Evolutionary conservation across 1,140 invertebrate genomes (phyloP), one percentile per base, ranked within the genome.

Genomic region (Pogonomyrmex barbatus): DNA sequence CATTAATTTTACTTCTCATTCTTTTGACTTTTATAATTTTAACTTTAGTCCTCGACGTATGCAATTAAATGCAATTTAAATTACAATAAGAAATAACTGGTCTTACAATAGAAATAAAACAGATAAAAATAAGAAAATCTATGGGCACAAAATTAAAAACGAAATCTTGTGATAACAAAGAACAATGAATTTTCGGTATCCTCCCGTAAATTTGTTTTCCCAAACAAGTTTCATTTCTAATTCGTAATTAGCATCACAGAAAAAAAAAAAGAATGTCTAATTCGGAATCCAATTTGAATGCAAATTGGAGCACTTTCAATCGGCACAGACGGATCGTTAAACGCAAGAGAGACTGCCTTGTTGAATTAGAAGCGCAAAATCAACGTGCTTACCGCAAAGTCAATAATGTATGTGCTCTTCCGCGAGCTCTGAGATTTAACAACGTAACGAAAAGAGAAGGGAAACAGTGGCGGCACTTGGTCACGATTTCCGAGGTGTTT

Each of bases 401-500:
- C 62, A 50, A 79, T 79, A 68, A 79, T 30, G 60, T 54, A 68
- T 30, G 63, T n/a, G n/a, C 36, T 68, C 33, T 24, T 60, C 14
- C 63, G 17, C 12, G 14, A 68, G 2, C 10, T 24, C 12, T 60
- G 42, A 73, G 14, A 47, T 73, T 75, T 36, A 50, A 50, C 30
- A 58, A 39, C 30, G 14, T 39, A 39, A 17, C 30, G 12, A 10
- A 39, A 81, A 47, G 36, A 39, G 10, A n/a, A 58, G 30, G 1
- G 24, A 63, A 24, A 14, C 10, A 62, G 10, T 2, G 4, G 8
- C 2, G 8, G 87, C 91, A 94, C 93, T 94, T 94, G 92, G 93
- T 93, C 93, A 94, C 93, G 93, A 94, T 92, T 93, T 90, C 84
- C 86, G 88, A 81, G 81, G 12, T 56, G 52, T 91, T 88, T 92